Percentiles rank a stretch among this genome's conserved stretches.
Conservation (phyloP, 1,140 invertebrate genomes). For the Drosophila micromelanica region DNA sequence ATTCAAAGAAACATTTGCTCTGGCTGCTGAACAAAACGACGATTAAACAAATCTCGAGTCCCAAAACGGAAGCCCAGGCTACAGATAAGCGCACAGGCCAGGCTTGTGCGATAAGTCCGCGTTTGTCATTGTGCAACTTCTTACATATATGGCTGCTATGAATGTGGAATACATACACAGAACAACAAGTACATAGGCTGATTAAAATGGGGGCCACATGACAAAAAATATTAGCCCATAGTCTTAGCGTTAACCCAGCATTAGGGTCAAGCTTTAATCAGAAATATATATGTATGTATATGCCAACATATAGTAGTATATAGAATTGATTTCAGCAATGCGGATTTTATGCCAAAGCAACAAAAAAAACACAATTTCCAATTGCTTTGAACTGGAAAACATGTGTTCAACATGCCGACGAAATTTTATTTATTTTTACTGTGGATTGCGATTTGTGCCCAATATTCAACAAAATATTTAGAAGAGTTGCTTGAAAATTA, state of each 20-base stretch:
- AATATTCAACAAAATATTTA: background rate
- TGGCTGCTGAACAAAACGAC: conserved; percentile 17
- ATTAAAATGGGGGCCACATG: conserved; percentile 38
- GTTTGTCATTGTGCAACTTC: conserved; percentile 63
- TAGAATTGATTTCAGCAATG: conserved; percentile 48
- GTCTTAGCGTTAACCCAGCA: conserved; percentile 30
- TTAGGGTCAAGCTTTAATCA: conserved; percentile 72
- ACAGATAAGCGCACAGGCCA: conserved; percentile 66
- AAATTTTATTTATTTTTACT: conserved; percentile 6
- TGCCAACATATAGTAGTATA: conserved; percentile 7
- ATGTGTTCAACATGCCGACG: conserved; percentile 69
- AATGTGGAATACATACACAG: background rate
- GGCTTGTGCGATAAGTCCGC: conserved; percentile 58
- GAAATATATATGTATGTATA: background rate
- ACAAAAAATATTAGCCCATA: conserved; percentile 23
- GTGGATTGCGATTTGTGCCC: background rate
- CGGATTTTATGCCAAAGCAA: conserved; percentile 2
- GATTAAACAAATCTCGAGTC: conserved; percentile 67
- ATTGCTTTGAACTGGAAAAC: conserved; percentile 25
- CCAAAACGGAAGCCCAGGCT: conserved; percentile 66
- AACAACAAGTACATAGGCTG: conserved; percentile 13
- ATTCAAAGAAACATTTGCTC: conserved; percentile 30
- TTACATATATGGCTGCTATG: background rate
- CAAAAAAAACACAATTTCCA: conserved; percentile 12
- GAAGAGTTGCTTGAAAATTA: background rate